A percentile compares a stretch with the other conserved stretches of the same genome.
phyloP scores from a whole-genome alignment of 2,113 vertebrate genomes.

The Entomyzon cyanotis region DNA sequence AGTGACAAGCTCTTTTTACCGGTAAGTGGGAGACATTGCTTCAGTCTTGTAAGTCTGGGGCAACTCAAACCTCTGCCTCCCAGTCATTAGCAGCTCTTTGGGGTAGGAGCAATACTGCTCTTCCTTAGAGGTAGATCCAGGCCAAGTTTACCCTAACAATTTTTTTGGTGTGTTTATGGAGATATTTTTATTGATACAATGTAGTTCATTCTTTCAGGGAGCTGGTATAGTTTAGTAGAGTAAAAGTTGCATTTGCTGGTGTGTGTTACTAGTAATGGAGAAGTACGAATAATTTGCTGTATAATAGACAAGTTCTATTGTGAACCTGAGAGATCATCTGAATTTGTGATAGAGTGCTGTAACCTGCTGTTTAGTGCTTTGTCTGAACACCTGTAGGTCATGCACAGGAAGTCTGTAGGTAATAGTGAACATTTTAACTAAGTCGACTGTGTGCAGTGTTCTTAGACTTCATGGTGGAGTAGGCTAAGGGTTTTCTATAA shows the following conservation, averaged over 20 bases:
- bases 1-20: not conserved
- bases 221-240: not conserved
- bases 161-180: not conserved
- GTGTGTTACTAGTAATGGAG: rapidly evolving
- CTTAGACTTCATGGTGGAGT: not conserved
- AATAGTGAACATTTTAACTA: not conserved
- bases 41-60: not conserved
- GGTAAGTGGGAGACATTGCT: not conserved
- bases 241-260: not conserved
- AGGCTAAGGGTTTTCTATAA: not conserved
- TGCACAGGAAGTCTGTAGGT: not conserved
- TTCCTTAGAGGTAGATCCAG: not conserved
- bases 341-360: not conserved
- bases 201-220: not conserved
- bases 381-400: not conserved
- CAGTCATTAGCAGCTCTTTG: not conserved
- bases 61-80: not conserved
- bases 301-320: not conserved
- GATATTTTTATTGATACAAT: not conserved
- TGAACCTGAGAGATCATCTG: not conserved
- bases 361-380: not conserved
- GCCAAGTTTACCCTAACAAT: not conserved
- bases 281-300: not conserved
- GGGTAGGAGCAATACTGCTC: not conserved
- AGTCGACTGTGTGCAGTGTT: not conserved